Evolutionary conservation across 2,888 invertebrate species (phyloP).

Genomic region (Metalampra italica): DNA sequence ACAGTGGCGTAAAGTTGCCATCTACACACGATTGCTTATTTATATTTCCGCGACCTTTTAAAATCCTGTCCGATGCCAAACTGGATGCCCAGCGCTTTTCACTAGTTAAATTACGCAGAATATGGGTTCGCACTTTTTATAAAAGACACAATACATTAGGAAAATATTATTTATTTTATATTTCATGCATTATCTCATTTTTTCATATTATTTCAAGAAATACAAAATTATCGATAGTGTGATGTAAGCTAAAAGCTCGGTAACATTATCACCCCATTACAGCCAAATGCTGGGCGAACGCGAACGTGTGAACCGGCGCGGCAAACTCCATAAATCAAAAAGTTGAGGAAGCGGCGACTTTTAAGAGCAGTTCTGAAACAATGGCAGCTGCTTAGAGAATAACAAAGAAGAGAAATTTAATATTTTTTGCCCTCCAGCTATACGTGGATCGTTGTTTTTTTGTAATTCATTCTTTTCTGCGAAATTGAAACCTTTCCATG

Average conservation of each 20-base stretch:
- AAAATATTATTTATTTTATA: too few relatives aligned
- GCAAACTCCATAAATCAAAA: conserved; percentile 43
- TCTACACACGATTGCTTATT: conserved; percentile 2
- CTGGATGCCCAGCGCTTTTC: too few relatives aligned
- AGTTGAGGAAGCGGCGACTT: conserved; percentile 44
- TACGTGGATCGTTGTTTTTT: conserved; percentile 4
- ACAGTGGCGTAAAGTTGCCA: conserved; percentile 22
- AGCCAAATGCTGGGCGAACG: conserved; percentile 39
- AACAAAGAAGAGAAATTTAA: conserved; percentile 35
- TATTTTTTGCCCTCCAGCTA: conserved; percentile 23
- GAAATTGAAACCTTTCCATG: conserved; percentile 5
- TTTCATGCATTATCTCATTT: too few relatives aligned
- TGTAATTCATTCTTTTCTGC: conserved; percentile 1
- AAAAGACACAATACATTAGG: too few relatives aligned
- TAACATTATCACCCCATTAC: conserved; percentile 41
- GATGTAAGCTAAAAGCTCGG: conserved; percentile 10
- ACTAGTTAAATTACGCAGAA: too few relatives aligned
- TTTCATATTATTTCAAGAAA: too few relatives aligned
- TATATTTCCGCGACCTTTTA: too few relatives aligned
- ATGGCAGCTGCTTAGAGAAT: conserved; percentile 37
- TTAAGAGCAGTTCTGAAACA: conserved; percentile 36
- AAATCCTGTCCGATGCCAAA: too few relatives aligned
- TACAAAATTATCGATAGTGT: conserved; percentile 9
- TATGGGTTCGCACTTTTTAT: too few relatives aligned
- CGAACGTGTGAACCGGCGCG: conserved; percentile 13